A percentile compares a stretch with the other conserved stretches of the same genome.
Evolutionary conservation across 37 sponge, comb jelly and placozoan species (phyloP).

Genomic region (Hormiphora californensis): DNA sequence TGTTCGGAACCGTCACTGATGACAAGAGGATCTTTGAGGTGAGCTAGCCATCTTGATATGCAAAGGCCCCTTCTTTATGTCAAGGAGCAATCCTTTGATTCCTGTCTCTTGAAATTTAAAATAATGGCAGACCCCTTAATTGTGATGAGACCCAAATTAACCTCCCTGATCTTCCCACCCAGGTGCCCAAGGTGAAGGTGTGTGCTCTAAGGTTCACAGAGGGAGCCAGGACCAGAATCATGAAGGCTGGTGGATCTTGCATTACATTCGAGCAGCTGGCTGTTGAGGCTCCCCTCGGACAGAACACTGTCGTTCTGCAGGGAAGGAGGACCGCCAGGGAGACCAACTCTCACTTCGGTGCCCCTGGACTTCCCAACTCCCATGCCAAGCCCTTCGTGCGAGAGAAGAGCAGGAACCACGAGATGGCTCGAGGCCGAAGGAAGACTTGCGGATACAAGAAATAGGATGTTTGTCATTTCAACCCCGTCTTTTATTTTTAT

Average conservation of each 20-base stretch:
- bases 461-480: no score
- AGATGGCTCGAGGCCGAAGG: conserved; percentile 84
- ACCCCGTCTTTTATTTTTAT: no score
- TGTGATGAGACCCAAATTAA: no score
- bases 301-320: conserved; percentile 93
- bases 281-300: conserved; percentile 81
- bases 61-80: no score
- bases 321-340: conserved; percentile 87
- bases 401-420: conserved; percentile 90
- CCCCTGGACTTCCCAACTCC: conserved; percentile 95
- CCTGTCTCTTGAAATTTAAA: no score
- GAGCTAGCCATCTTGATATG: no score
- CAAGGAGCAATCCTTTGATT: no score
- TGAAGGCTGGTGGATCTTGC: conserved; percentile 88
- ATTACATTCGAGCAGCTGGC: conserved; percentile 98
- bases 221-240: conserved; percentile 82
- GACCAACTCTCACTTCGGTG: conserved; percentile 95
- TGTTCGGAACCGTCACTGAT: conserved; percentile 86
- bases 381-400: conserved; percentile 91
- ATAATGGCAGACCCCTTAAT: no score
- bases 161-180: no score
- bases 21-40: conserved; percentile 72
- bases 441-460: conserved; percentile 77
- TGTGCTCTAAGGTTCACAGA: conserved; percentile 90
- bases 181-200: conserved; percentile 50